Percentiles rank a stretch among this genome's conserved stretches.
These are phyloP conservation scores for Pedetes capensis DNA, from an alignment of 2,113 vertebrate species.

Conservation along the genomic window DNA sequence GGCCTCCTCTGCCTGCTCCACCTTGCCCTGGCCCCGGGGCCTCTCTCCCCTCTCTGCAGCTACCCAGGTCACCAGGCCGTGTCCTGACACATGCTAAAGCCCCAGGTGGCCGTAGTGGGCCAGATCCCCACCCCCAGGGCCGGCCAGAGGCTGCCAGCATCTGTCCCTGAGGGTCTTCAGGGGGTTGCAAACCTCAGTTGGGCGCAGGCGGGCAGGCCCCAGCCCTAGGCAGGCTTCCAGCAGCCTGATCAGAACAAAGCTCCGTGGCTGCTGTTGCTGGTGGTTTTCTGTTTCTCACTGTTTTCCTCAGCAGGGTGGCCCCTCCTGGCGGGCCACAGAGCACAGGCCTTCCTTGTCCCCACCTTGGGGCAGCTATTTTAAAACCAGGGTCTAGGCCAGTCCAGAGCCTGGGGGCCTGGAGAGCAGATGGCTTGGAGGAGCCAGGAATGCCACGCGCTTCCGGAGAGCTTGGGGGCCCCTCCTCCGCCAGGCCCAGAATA, in stretches of 20 bases:
- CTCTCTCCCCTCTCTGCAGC: not conserved
- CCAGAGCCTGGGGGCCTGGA: not conserved
- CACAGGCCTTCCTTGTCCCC: not conserved
- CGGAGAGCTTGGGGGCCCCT: not conserved
- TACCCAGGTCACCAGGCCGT: not conserved
- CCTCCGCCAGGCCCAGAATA: not conserved
- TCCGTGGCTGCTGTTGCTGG: fast-evolving
- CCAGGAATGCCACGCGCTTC: not conserved
- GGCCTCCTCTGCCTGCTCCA: no score
- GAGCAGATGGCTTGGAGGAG: not conserved
- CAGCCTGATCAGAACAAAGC: fast-evolving
- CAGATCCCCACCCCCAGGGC: no score
- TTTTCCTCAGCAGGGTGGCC: not conserved
- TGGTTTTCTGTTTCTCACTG: not conserved
- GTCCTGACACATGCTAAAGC: not conserved
- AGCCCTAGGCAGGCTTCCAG: not conserved
- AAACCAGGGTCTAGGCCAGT: not conserved
- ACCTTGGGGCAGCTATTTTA: not conserved
- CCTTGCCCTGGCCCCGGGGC: not conserved
- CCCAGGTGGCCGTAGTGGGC: not conserved
- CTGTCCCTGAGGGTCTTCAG: not conserved
- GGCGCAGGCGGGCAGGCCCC: no score
- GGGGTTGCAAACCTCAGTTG: not conserved
- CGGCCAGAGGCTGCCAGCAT: not conserved
- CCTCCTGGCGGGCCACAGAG: no score